Evolutionary conservation across 2,888 invertebrate species (phyloP).

Genomic region (Drosophila algonquin): DNA sequence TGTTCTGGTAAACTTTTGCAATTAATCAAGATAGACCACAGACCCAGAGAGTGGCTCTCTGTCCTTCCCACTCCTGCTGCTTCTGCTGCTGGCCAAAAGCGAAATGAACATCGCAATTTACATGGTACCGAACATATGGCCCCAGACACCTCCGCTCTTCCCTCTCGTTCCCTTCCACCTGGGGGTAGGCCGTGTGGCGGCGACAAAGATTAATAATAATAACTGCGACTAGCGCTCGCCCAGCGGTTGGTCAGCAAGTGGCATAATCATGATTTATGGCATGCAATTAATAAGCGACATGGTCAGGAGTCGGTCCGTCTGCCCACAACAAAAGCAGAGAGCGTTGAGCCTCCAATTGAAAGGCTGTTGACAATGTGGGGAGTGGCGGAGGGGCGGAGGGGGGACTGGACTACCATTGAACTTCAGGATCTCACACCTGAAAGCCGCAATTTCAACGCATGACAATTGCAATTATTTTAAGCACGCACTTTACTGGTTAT

Average conservation of each 20-base stretch:
- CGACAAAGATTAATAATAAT: conserved; percentile 78
- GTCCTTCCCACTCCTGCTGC: background rate
- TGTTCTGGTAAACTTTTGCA: conserved; percentile 72
- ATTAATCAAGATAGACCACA: conserved; percentile 74
- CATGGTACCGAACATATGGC: conserved; percentile 69
- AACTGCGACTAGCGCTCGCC: conserved; percentile 68
- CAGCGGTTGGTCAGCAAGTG: conserved; percentile 75
- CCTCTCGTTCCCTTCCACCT: background rate
- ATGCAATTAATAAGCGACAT: conserved; percentile 77
- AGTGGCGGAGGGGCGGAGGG: background rate
- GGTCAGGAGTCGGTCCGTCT: conserved; percentile 29
- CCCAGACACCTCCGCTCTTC: conserved; percentile 14
- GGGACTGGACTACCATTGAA: background rate
- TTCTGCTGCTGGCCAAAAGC: conserved; percentile 7
- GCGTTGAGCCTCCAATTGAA: conserved; percentile 43
- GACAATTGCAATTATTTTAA: conserved; percentile 56
- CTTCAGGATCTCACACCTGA: conserved; percentile 18
- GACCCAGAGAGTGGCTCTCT: conserved; percentile 11
- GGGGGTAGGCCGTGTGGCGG: conserved; percentile 49
- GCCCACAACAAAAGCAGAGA: conserved; percentile 8
- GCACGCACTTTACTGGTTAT: conserved; percentile 44
- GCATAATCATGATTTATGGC: conserved; percentile 80
- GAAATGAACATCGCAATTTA: conserved; percentile 62
- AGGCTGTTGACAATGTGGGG: conserved; percentile 60
- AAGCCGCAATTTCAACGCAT: conserved; percentile 19